phyloP scores from a whole-genome alignment of 2,113 vertebrate genomes.

The Synchiropus splendidus region DNA sequence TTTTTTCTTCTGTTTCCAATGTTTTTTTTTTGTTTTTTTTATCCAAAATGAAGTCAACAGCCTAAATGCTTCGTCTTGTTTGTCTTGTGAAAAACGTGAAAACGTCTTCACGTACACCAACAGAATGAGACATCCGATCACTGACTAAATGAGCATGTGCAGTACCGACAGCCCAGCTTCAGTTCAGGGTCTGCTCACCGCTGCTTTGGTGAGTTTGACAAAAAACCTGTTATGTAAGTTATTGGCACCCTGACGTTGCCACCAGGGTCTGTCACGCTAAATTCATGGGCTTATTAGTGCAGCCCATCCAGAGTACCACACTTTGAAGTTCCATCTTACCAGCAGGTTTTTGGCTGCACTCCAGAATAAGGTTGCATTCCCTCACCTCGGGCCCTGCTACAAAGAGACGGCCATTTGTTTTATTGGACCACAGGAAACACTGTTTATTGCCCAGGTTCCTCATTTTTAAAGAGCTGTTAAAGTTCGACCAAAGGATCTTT shows the following conservation, averaged over 20 bases:
- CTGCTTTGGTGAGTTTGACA: too few species aligned
- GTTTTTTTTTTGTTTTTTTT: too few species aligned
- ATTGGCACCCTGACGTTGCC: constrained; percentile 16
- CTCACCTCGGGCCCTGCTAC: constrained; percentile 20
- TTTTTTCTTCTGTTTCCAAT: too few species aligned
- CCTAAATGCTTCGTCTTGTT: too few species aligned
- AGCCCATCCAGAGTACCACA: too few species aligned
- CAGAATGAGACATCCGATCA: too few species aligned
- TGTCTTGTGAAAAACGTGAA: too few species aligned
- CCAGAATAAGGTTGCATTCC: constrained; percentile 16
- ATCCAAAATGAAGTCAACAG: too few species aligned
- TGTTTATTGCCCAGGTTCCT: constrained; percentile 60
- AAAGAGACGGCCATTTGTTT: constrained; percentile 51
- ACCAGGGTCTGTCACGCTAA: constrained; percentile 14
- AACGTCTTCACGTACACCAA: too few species aligned
- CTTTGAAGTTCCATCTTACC: constrained; percentile 36
- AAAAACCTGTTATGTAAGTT: constrained; percentile 33
- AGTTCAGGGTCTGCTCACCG: too few species aligned
- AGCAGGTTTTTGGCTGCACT: constrained; percentile 1
- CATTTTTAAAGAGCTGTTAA: constrained; percentile 62
- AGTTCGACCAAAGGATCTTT: too few species aligned
- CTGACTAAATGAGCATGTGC: too few species aligned
- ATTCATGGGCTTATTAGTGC: neutral
- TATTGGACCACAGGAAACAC: constrained; percentile 61
- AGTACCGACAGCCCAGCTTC: constrained; percentile 19